Evolutionary conservation across 2,113 vertebrate species (phyloP).

Genomic region (Amia ocellicauda): DNA sequence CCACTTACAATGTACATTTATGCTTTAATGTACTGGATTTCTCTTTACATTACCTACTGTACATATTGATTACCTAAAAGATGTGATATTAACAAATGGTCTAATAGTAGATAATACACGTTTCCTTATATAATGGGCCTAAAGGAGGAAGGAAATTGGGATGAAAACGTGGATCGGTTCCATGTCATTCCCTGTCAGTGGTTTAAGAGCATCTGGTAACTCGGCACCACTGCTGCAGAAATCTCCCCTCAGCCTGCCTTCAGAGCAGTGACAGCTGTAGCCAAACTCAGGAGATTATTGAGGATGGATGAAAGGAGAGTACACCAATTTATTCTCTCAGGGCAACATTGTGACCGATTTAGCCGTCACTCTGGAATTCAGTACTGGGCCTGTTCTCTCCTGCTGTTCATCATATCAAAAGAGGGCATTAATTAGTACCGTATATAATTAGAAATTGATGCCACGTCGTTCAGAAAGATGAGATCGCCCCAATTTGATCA

Average conservation of each 20-base stretch:
- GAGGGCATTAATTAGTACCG: conserved; percentile 42
- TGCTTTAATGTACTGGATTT: too few species aligned
- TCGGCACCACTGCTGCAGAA: too few species aligned
- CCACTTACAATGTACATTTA: too few species aligned
- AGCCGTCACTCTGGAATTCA: conserved; percentile 27
- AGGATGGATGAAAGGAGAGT: background rate
- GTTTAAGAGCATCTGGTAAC: too few species aligned
- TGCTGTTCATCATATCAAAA: conserved; percentile 25
- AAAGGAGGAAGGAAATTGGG: too few species aligned
- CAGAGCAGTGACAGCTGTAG: background rate
- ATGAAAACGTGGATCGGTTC: too few species aligned
- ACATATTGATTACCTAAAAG: too few species aligned
- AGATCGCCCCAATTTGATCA: conserved; percentile 4
- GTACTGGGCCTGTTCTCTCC: conserved; percentile 21
- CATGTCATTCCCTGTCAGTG: too few species aligned
- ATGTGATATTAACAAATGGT: too few species aligned
- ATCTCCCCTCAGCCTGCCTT: conserved; percentile 1
- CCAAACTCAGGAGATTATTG: background rate
- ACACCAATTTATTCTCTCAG: background rate
- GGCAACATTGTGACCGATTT: conserved; percentile 23
- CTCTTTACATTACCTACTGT: too few species aligned
- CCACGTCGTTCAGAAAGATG: conserved; percentile 23
- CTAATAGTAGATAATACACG: too few species aligned
- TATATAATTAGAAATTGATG: conserved; percentile 45
- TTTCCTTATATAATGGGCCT: too few species aligned